Evolutionary conservation across 2,113 vertebrate genomes (phyloP), one percentile per base, ranked within the genome.

Genomic region (Bagarius yarrelli): DNA sequence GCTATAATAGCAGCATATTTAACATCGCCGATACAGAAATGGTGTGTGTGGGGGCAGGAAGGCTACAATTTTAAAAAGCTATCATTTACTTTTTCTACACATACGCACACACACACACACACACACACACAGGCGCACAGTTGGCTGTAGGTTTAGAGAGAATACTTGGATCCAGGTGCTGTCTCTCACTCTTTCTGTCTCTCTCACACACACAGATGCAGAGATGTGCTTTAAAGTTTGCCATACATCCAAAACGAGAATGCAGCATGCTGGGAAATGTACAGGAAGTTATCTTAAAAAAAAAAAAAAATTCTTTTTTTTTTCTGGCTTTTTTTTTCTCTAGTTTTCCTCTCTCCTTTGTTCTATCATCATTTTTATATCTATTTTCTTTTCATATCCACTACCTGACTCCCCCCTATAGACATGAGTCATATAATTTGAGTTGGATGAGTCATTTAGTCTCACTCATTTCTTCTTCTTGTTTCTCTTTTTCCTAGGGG

Each of bases 351-450:
- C 18, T 57, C 30, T 18, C 23, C 11, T 19, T 52, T 6, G 15
- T 59, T 69, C 73, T n/a, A 11, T 11, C 59, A 16, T 67, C 23
- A 25, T 69, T 25, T 34, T 47, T 27, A n/a, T 9, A 18, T 40
- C 21, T 13, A 18, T 36, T 36, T 30, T 53, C 44, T 78, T 36
- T 74, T 30, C 16, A 55, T 64, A 47, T 71, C 30, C 60, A 61
- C 30, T 18, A 56, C 63, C 34, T 57, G 44, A 11, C 76, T n/a
- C 23, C 27, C 23, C 55, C 19, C 8, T 14, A 21, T 56, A 78
- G 15, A 50, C 32, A 69, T 47, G 79, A 84, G 59, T 78, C 83
- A 84, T 79, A 73, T 72, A 56, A 63, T 55, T 56, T 81, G 47
- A 74, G 69, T 78, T 57, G 12, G 70, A 55, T 55, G 70, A 73